phyloP scores from a whole-genome alignment of 2,797 vertebrate genomes.

The Tragopan temminckii region DNA sequence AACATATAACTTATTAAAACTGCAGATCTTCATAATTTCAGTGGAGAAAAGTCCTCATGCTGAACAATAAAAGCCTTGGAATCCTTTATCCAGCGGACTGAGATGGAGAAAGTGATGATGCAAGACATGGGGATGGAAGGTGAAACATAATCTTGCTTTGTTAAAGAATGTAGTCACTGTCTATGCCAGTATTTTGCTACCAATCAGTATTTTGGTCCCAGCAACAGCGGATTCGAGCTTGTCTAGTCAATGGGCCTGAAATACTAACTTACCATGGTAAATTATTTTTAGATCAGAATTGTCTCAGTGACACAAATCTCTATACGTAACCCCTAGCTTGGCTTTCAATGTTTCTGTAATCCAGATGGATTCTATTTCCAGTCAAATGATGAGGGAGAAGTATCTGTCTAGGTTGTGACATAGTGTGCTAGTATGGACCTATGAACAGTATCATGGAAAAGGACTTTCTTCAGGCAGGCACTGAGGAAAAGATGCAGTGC shows the following conservation, averaged over 20 bases:
- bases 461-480: background rate
- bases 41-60: background rate
- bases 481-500: background rate
- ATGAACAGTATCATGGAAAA: background rate
- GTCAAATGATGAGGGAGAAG: background rate
- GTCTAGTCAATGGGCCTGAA: background rate
- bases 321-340: background rate
- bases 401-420: background rate
- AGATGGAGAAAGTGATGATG: background rate
- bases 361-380: background rate
- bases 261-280: background rate
- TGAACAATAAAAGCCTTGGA: background rate
- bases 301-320: background rate
- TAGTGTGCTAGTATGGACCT: background rate
- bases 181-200: background rate
- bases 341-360: background rate
- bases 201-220: background rate
- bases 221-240: background rate
- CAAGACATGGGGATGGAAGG: background rate
- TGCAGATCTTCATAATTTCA: conserved; percentile 15
- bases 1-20: conserved; percentile 15
- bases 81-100: background rate
- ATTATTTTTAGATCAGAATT: background rate
- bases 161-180: background rate
- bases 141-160: background rate